Percentiles rank a stretch among this genome's conserved stretches.
phyloP scores from a whole-genome alignment of 2,797 vertebrate genomes.

The Pelobates cultripes region DNA sequence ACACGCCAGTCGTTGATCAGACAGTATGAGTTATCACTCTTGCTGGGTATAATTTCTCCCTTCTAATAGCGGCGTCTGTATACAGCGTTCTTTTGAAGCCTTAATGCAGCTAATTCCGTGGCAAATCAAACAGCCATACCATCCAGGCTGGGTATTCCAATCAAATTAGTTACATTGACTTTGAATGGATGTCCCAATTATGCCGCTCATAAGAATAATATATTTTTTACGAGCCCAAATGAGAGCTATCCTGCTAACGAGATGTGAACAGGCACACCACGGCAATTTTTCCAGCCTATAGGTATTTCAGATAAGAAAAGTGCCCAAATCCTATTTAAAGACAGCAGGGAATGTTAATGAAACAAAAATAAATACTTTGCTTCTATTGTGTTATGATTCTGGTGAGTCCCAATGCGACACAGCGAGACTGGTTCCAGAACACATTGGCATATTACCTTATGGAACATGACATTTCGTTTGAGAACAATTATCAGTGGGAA shows the following conservation, averaged over 20 bases:
- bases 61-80: slow-evolving; percentile 58
- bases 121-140: slow-evolving; percentile 57
- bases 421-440: slow-evolving; percentile 31
- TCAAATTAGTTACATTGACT: slow-evolving; percentile 61
- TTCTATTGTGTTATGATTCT: slow-evolving; percentile 49
- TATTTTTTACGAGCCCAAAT: slow-evolving; percentile 65
- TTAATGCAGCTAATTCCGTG: slow-evolving; percentile 62
- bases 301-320: slow-evolving; percentile 23
- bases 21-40: slow-evolving; percentile 38
- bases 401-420: slow-evolving; percentile 31
- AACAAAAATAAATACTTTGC: slow-evolving; percentile 54
- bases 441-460: slow-evolving; percentile 50
- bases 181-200: slow-evolving; percentile 70
- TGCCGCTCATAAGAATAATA: slow-evolving; percentile 65
- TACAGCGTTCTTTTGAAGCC: slow-evolving; percentile 63
- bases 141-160: slow-evolving; percentile 57
- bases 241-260: slow-evolving; percentile 46
- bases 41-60: slow-evolving; percentile 22
- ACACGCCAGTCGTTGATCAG: slow-evolving; percentile 40
- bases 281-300: slow-evolving; percentile 2
- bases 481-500: slow-evolving; percentile 33
- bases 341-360: slow-evolving; percentile 48
- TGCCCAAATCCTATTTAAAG: slow-evolving; percentile 25
- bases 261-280: slow-evolving; percentile 13
- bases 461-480: slow-evolving; percentile 50